These are phyloP conservation scores for Cinclus mexicanus DNA, from an alignment of 2,113 vertebrate species.

Conservation along the genomic window DNA sequence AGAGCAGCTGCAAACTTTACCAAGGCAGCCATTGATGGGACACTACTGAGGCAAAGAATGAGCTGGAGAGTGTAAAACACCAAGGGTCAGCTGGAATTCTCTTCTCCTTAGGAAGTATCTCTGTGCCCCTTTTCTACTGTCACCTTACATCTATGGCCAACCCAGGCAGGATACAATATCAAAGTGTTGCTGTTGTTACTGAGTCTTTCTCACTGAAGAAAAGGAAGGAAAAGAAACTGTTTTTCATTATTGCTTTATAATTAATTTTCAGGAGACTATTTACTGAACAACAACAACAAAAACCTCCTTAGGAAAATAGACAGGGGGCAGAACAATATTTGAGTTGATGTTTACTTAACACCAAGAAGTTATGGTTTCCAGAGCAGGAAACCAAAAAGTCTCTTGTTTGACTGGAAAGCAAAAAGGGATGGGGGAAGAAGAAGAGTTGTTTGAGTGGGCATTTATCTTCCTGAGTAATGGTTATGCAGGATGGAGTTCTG, in stretches of 20 bases:
- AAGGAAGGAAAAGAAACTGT: background rate
- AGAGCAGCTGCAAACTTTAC: background rate
- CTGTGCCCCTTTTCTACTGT: background rate
- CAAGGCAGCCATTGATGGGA: background rate
- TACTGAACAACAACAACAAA: background rate
- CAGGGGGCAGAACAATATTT: background rate
- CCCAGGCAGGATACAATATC: background rate
- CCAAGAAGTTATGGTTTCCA: background rate
- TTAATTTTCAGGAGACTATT: background rate
- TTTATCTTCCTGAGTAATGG: background rate
- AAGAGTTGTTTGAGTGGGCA: too few relatives aligned
- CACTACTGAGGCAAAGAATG: background rate
- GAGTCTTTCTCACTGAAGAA: background rate
- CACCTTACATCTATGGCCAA: background rate
- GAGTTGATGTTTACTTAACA: background rate
- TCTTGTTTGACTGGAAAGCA: background rate
- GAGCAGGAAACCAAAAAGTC: background rate
- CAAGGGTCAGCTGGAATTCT: background rate
- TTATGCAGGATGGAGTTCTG: accelerated
- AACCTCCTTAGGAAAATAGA: background rate
- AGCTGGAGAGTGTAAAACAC: background rate
- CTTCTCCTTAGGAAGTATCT: background rate
- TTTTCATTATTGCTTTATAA: background rate
- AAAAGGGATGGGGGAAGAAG: background rate
- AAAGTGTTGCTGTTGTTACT: background rate